Evolutionary conservation across 2,113 vertebrate species (phyloP).

Genomic region (Gnathonemus echidnorhynchus): DNA sequence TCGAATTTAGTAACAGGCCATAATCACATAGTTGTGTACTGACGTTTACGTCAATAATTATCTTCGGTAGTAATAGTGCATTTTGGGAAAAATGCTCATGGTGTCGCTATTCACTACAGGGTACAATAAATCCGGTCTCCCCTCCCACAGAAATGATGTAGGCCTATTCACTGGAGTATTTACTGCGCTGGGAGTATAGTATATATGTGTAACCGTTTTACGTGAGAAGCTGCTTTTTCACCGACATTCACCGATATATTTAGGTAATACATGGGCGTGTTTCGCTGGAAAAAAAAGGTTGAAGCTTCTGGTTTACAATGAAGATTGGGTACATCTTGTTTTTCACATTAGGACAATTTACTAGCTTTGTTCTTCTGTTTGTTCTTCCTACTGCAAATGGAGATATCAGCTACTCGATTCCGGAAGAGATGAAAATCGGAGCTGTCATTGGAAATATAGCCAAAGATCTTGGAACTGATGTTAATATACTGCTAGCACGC

Average conservation of each 20-base stretch:
- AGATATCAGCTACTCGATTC: constrained; percentile 59
- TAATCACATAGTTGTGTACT: neutral
- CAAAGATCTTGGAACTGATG: constrained; percentile 59
- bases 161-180: neutral
- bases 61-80: neutral
- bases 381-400: constrained; percentile 19
- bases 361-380: constrained; percentile 10
- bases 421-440: constrained; percentile 62
- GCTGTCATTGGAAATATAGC: constrained; percentile 59
- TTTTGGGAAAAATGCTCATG: neutral
- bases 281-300: neutral
- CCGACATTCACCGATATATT: neutral
- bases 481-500: constrained; percentile 34
- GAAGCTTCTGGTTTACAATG: neutral
- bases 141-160: neutral
- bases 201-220: neutral
- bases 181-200: neutral
- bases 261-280: neutral
- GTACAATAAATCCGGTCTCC: neutral
- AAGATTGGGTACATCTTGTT: neutral
- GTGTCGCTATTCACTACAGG: neutral
- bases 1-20: neutral
- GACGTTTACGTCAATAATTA: neutral
- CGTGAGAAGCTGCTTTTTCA: neutral
- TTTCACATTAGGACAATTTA: neutral